A percentile compares a stretch with the other conserved stretches of the same genome.
Conservation (phyloP, 1,140 invertebrate species). For the Glomeris maerens region DNA sequence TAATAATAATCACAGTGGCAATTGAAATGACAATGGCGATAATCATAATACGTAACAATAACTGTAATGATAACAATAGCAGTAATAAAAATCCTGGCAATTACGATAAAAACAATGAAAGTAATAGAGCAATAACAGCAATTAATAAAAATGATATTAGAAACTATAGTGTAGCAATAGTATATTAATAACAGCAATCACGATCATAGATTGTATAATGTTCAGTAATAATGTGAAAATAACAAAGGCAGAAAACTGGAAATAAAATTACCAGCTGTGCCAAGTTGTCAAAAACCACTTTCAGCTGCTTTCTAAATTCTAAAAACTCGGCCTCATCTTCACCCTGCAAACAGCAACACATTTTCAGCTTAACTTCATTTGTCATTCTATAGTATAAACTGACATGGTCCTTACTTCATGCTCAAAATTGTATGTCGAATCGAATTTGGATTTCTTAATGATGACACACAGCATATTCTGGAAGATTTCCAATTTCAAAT, state of each 20-base stretch:
- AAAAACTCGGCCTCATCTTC: conserved; percentile 43
- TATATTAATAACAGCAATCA: too few relatives aligned
- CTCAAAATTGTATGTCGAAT: conserved; percentile 39
- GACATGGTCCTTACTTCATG: conserved; percentile 28
- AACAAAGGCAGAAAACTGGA: background rate
- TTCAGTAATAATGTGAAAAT: too few relatives aligned
- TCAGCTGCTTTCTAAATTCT: conserved; percentile 41
- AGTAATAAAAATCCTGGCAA: too few relatives aligned
- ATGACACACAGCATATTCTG: conserved; percentile 35
- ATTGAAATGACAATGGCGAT: too few relatives aligned
- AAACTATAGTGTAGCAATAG: too few relatives aligned
- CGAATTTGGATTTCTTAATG: conserved; percentile 41
- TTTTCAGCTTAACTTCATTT: background rate
- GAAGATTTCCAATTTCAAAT: conserved; percentile 8
- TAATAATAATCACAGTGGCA: conserved; percentile 21
- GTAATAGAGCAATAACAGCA: too few relatives aligned
- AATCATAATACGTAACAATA: too few relatives aligned
- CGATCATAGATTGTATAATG: too few relatives aligned
- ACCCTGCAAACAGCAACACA: conserved; percentile 25
- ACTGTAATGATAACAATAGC: too few relatives aligned
- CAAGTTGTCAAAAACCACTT: conserved; percentile 41
- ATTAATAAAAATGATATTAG: too few relatives aligned
- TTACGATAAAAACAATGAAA: too few relatives aligned
- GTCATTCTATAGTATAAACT: background rate
- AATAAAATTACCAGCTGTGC: conserved; percentile 28